A percentile compares a stretch with the other conserved stretches of the same genome.
These are phyloP conservation scores for Phymanthus crucifer DNA, from an alignment of 92 coral and sea anemone species.

Conservation along the genomic window DNA sequence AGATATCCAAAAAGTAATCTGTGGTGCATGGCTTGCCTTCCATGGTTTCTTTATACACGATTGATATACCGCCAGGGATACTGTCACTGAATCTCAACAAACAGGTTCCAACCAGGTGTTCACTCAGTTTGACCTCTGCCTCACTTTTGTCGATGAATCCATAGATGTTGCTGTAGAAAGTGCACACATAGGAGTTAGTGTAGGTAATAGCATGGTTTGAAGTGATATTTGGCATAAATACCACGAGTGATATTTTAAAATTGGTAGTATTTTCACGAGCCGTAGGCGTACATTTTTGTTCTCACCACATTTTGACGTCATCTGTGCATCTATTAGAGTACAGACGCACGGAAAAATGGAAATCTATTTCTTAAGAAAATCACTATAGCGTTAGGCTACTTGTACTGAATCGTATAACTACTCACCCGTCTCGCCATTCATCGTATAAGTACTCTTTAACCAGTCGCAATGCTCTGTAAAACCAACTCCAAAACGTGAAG, in stretches of 20 bases:
- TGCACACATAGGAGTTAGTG: not conserved
- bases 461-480: constrained; percentile 32
- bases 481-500: constrained; percentile 55
- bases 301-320: too few relatives aligned
- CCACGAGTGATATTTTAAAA: too few relatives aligned
- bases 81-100: constrained; percentile 52
- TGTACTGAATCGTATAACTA: too few relatives aligned
- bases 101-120: constrained; percentile 38
- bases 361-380: not conserved
- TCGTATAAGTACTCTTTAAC: constrained; percentile 39
- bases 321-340: too few relatives aligned
- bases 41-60: constrained; percentile 28
- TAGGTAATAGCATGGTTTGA: not conserved
- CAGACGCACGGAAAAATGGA: not conserved
- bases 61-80: constrained; percentile 43
- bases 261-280: too few relatives aligned
- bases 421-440: constrained; percentile 55
- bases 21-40: not conserved
- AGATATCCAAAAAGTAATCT: not conserved
- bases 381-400: too few relatives aligned
- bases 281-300: too few relatives aligned
- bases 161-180: constrained; percentile 22
- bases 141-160: constrained; percentile 42
- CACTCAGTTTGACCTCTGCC: constrained; percentile 30
- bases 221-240: not conserved